phyloP scores from a whole-genome alignment of 2,113 vertebrate species.

The Pygoscelis antarcticus region DNA sequence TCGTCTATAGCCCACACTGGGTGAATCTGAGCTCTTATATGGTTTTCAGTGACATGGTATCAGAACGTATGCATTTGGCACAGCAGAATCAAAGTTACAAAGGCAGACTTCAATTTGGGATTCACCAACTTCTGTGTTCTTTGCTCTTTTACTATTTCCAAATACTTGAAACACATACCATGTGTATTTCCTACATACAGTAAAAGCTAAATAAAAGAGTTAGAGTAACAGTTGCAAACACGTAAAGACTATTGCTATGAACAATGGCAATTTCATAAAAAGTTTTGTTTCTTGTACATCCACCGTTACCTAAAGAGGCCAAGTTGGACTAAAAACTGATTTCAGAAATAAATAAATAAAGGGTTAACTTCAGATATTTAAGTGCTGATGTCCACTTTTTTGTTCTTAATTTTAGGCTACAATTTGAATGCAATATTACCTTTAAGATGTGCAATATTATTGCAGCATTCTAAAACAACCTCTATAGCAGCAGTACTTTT shows the following conservation, averaged over 20 bases:
- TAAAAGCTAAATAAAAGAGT: neutral
- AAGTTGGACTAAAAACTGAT: neutral
- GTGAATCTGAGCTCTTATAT: neutral
- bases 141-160: neutral
- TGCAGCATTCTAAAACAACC: neutral
- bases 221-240: neutral
- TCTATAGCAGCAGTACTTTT: neutral
- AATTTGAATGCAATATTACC: neutral
- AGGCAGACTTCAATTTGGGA: neutral
- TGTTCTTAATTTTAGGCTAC: neutral
- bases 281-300: neutral
- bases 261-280: neutral
- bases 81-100: neutral
- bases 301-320: neutral
- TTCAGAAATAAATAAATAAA: neutral
- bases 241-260: neutral
- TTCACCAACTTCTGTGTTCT: neutral
- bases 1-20: neutral
- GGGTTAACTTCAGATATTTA: neutral
- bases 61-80: accelerated
- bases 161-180: neutral
- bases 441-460: neutral
- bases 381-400: neutral
- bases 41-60: neutral
- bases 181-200: neutral